phyloP scores from a whole-genome alignment of 2,113 vertebrate species.

The Sinosuthora webbiana region DNA sequence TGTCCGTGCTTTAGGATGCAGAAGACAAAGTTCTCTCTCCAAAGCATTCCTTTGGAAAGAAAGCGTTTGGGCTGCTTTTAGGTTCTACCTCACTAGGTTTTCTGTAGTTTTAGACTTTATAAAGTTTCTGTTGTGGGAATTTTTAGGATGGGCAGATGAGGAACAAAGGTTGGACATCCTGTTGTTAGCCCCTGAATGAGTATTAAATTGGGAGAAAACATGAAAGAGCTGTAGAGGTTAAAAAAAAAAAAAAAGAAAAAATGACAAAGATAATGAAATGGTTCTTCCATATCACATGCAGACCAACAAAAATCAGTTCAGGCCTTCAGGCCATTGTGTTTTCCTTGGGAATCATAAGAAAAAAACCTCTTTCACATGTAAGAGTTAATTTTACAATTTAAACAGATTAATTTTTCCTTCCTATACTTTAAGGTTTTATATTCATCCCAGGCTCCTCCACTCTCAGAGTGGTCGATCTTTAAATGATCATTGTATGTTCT shows the following conservation, averaged over 20 bases:
- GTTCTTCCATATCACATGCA: background rate
- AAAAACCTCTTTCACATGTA: background rate
- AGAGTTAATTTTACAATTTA: background rate
- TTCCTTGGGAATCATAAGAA: background rate
- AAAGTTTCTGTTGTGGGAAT: background rate
- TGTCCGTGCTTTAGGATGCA: background rate
- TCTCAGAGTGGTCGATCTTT: background rate
- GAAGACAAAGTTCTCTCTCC: background rate
- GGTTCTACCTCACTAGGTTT: accelerated
- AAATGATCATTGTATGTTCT: background rate
- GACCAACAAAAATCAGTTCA: background rate
- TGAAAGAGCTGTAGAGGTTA: background rate
- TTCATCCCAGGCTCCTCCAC: background rate
- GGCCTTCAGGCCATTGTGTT: background rate
- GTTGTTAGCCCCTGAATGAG: background rate
- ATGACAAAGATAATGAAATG: background rate
- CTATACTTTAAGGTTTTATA: background rate
- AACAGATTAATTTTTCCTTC: background rate
- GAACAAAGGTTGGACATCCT: background rate
- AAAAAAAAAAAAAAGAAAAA: background rate
- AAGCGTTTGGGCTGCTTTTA: background rate
- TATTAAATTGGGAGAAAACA: background rate
- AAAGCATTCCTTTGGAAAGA: background rate
- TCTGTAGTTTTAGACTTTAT: background rate
- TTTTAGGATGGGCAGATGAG: background rate